Evolutionary conservation across 2,113 vertebrate species (phyloP).

Genomic region (Pavo muticus): DNA sequence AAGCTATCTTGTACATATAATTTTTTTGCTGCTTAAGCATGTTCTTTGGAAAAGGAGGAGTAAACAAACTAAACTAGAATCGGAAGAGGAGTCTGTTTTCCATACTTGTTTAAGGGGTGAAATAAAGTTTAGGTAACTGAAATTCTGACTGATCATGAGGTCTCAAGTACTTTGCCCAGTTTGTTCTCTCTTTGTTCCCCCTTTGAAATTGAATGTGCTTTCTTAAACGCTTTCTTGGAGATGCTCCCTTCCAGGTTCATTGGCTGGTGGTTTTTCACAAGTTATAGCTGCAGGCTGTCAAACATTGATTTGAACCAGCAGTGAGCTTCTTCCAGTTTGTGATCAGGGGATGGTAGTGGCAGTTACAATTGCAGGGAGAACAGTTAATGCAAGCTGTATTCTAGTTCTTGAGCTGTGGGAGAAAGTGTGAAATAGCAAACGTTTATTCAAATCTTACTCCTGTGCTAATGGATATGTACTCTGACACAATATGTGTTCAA

Average conservation of each 20-base stretch:
- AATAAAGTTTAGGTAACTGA: not conserved
- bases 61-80: not conserved
- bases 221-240: slow-evolving; percentile 26
- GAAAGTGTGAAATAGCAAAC: not conserved
- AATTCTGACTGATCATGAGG: not conserved
- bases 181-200: not conserved
- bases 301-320: slow-evolving; percentile 71
- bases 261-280: slow-evolving; percentile 28
- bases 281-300: slow-evolving; percentile 68
- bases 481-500: too few relatives aligned
- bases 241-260: not conserved
- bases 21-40: not conserved
- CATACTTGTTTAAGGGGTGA: not conserved
- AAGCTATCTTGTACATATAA: not conserved
- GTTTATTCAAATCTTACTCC: not conserved
- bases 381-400: not conserved
- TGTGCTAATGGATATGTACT: fast-evolving
- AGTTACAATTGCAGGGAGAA: not conserved
- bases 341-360: slow-evolving; percentile 44
- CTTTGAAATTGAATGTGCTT: not conserved
- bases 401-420: not conserved
- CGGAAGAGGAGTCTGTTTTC: not conserved
- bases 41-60: not conserved
- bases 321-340: slow-evolving; percentile 75
- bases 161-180: not conserved